Percentiles rank a stretch among this genome's conserved stretches.
phyloP scores from a whole-genome alignment of 1,140 invertebrate species.

The Drosophila lowei region DNA sequence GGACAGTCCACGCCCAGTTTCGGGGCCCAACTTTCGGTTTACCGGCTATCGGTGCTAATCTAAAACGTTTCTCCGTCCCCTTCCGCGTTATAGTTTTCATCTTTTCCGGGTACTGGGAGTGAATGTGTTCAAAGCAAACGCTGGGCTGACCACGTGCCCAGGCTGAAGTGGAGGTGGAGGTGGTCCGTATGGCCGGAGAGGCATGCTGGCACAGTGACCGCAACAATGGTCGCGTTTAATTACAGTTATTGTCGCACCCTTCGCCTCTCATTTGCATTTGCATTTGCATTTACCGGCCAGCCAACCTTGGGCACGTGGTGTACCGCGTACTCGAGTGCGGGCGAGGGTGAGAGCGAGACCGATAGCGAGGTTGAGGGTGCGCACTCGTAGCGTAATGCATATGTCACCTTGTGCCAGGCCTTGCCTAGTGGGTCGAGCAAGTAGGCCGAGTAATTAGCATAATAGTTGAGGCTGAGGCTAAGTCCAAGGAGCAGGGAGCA shows the following conservation, averaged over 20 bases:
- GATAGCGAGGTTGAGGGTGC: too few relatives aligned
- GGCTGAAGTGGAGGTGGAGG: constrained; percentile 17
- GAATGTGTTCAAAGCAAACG: constrained; percentile 52
- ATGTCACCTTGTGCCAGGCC: too few relatives aligned
- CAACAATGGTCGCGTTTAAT: constrained; percentile 78
- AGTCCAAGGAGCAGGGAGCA: constrained; percentile 9
- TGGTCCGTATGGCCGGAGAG: constrained; percentile 13
- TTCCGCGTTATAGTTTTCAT: constrained; percentile 2
- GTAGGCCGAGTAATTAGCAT: constrained; percentile 51
- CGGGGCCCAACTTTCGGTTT: constrained; percentile 10
- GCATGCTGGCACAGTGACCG: constrained; percentile 69
- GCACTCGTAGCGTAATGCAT: too few relatives aligned
- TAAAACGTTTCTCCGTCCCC: constrained; percentile 63
- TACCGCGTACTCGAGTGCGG: too few relatives aligned
- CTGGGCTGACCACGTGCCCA: constrained; percentile 17
- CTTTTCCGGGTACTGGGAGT: not conserved
- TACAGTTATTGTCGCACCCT: constrained; percentile 78
- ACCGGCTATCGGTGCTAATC: constrained; percentile 58
- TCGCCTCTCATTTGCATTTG: constrained; percentile 69
- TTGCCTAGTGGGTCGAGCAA: not conserved
- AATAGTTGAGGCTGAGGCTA: constrained; percentile 42
- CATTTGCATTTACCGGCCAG: constrained; percentile 59
- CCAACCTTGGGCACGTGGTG: too few relatives aligned
- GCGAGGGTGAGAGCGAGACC: too few relatives aligned
- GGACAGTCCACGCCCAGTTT: constrained; percentile 61